Conservation (phyloP, 2,888 invertebrate species). For the Nemapogon koenigi region DNA sequence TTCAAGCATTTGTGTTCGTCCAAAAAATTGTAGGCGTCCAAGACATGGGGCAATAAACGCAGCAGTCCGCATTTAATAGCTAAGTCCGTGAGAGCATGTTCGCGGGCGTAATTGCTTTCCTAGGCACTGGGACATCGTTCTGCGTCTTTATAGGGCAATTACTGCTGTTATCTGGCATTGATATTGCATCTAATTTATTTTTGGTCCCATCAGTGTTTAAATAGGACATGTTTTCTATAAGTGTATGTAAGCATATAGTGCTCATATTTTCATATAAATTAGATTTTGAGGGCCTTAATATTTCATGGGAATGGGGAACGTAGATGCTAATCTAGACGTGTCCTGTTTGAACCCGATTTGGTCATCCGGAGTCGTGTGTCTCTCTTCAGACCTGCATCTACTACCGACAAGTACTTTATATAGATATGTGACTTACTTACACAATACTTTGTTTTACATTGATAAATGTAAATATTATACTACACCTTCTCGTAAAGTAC, state of each 20-base stretch:
- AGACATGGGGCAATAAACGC: constrained; percentile 31
- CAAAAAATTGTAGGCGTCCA: constrained; percentile 34
- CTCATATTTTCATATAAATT: constrained; percentile 1
- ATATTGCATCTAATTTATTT: constrained; percentile 60
- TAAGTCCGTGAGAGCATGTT: constrained; percentile 46
- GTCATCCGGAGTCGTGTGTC: constrained; percentile 29
- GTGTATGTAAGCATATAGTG: neutral
- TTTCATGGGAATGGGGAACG: constrained; percentile 27
- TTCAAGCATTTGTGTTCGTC: constrained; percentile 14
- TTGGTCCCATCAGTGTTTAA: constrained; percentile 25
- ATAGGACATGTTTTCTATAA: neutral
- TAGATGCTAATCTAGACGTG: constrained; percentile 30
- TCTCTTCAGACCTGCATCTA: constrained; percentile 23
- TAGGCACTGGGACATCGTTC: constrained; percentile 54
- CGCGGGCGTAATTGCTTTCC: constrained; percentile 49
- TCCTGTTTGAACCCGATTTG: constrained; percentile 26
- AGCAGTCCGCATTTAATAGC: constrained; percentile 39
- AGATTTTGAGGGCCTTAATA: constrained; percentile 20
- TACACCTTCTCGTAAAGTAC: no score
- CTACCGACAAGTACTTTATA: neutral
- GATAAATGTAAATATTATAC: no score
- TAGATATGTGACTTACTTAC: no score
- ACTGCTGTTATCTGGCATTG: constrained; percentile 60
- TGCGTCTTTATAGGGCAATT: constrained; percentile 60
- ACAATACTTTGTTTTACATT: no score